Conservation (phyloP, 2,113 vertebrate species). For the Gadus macrocephalus region DNA sequence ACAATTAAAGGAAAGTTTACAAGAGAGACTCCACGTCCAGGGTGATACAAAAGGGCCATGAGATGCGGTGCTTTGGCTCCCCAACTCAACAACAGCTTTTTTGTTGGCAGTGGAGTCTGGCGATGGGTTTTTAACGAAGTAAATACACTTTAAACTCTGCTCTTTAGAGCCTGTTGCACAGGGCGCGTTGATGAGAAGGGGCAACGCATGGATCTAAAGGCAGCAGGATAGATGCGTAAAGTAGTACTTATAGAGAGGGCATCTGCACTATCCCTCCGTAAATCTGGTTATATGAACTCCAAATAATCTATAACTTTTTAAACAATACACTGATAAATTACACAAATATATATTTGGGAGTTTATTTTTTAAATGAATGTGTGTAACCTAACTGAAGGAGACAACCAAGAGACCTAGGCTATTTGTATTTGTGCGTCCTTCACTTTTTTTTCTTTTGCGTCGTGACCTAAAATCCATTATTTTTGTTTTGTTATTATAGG, state of each 20-base stretch:
- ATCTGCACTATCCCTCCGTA: too few species aligned
- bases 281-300: too few species aligned
- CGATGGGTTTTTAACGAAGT: conserved; percentile 74
- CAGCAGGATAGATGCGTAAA: conserved; percentile 55
- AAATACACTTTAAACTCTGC: conserved; percentile 74
- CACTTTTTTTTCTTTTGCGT: too few species aligned
- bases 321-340: too few species aligned
- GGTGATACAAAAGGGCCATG: conserved; percentile 86
- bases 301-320: too few species aligned
- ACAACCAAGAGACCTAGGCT: too few species aligned
- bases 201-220: conserved; percentile 29
- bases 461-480: too few species aligned
- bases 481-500: too few species aligned
- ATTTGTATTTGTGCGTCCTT: too few species aligned
- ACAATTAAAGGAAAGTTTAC: conserved; percentile 98
- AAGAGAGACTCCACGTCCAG: conserved; percentile 84
- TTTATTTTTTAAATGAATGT: too few species aligned
- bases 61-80: conserved; percentile 72
- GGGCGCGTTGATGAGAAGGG: conserved; percentile 76
- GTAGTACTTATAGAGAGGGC: background rate
- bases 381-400: too few species aligned
- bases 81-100: conserved; percentile 64
- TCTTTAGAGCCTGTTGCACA: conserved; percentile 78
- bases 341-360: too few species aligned
- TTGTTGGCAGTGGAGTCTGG: conserved; percentile 68